Conservation (phyloP, 2,888 invertebrate species). For the Acanthosoma haemorrhoidale region DNA sequence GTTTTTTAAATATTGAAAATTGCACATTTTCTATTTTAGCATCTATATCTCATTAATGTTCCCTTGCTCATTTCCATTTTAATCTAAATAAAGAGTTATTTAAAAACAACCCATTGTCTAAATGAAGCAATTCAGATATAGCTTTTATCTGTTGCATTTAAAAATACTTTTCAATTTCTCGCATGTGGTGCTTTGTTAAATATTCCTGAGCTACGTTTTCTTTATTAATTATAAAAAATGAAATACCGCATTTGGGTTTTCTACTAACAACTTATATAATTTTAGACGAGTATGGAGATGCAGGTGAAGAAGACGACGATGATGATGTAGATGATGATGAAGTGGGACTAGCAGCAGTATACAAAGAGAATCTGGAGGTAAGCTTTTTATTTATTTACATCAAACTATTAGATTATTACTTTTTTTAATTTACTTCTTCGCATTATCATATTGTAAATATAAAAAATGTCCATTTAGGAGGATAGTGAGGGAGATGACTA, state of each 20-base stretch:
- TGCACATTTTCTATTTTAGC: no score
- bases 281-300: constrained; percentile 42
- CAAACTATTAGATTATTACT: neutral
- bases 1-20: no score
- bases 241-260: constrained; percentile 33
- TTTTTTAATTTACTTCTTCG: neutral
- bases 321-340: constrained; percentile 60
- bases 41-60: no score
- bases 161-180: no score
- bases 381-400: constrained; percentile 41
- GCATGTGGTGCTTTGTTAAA: no score
- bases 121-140: no score
- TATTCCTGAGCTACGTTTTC: neutral
- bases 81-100: no score
- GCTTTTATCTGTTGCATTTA: no score
- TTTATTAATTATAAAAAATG: neutral
- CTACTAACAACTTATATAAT: constrained; percentile 35
- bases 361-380: constrained; percentile 63
- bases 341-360: constrained; percentile 63
- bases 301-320: constrained; percentile 47
- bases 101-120: no score
- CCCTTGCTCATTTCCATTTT: no score
- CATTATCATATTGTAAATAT: neutral
- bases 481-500: constrained; percentile 60
- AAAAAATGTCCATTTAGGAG: constrained; percentile 46